Evolutionary conservation across 2,888 invertebrate species (phyloP).

Genomic region (Mesopsocus fuscifrons): DNA sequence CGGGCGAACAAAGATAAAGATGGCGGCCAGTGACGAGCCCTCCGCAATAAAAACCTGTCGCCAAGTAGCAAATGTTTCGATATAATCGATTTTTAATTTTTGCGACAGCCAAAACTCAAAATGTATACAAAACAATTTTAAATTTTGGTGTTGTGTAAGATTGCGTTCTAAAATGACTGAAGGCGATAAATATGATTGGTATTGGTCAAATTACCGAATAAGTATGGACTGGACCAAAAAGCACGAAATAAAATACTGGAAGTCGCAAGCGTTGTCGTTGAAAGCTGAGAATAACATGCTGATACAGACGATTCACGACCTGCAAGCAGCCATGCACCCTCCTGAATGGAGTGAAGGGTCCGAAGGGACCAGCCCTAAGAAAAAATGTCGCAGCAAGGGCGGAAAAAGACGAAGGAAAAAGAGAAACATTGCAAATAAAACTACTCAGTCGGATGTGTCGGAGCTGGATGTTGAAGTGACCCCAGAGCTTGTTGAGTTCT

Average conservation of each 20-base stretch:
- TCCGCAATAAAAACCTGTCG: no score
- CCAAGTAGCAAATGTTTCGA: no score
- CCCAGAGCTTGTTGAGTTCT: slow-evolving; percentile 28
- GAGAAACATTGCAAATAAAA: background rate
- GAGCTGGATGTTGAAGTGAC: slow-evolving; percentile 34
- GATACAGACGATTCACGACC: slow-evolving; percentile 27
- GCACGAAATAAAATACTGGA: slow-evolving; percentile 40
- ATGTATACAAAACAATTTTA: slow-evolving; percentile 11
- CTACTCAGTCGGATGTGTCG: slow-evolving; percentile 16
- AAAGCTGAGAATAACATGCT: slow-evolving; percentile 32
- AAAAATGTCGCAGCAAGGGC: background rate
- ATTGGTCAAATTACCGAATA: slow-evolving; percentile 15
- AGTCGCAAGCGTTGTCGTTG: slow-evolving; percentile 33
- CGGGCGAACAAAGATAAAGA: no score
- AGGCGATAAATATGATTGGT: no score
- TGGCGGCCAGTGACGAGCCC: no score
- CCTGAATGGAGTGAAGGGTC: slow-evolving; percentile 19
- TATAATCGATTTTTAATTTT: no score
- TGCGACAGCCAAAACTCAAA: no score
- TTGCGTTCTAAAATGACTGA: no score
- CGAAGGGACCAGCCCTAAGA: slow-evolving; percentile 11
- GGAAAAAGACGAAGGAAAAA: background rate
- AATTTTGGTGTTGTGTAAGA: no score
- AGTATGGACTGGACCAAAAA: slow-evolving; percentile 27
- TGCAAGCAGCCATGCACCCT: slow-evolving; percentile 25